These are phyloP conservation scores for Plectropomus leopardus DNA, from an alignment of 2,113 vertebrate species.

Conservation along the genomic window DNA sequence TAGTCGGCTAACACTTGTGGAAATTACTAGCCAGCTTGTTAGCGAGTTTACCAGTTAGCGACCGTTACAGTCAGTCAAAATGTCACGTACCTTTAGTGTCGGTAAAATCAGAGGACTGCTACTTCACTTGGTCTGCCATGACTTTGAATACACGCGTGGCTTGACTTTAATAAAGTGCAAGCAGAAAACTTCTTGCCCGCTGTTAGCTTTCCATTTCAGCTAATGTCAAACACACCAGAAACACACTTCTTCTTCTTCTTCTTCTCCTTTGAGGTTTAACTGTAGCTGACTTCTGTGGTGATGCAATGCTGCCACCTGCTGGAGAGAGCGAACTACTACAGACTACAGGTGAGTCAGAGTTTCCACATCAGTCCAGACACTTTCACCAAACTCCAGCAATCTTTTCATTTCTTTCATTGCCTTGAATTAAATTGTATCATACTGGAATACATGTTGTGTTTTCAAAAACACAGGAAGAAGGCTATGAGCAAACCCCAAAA, in stretches of 20 bases:
- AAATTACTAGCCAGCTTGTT: conserved; percentile 42
- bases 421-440: no score
- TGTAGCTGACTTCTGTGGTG: not conserved
- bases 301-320: not conserved
- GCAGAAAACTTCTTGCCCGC: conserved; percentile 57
- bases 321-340: not conserved
- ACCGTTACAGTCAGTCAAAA: not conserved
- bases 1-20: conserved; percentile 42
- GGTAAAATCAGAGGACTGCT: conserved; percentile 1
- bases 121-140: conserved; percentile 57
- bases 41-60: conserved; percentile 15
- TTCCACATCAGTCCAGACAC: no score
- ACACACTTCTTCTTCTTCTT: not conserved
- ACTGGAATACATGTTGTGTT: no score
- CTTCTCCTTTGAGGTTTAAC: not conserved
- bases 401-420: no score
- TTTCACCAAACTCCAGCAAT: no score
- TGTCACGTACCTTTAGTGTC: conserved; percentile 62
- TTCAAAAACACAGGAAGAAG: no score
- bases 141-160: not conserved
- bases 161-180: conserved; percentile 32
- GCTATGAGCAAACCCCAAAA: no score
- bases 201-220: conserved; percentile 58
- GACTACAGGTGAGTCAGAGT: not conserved
- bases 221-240: conserved; percentile 19